phyloP scores from a whole-genome alignment of 2,113 vertebrate species.

The Melanerpes formicivorus region DNA sequence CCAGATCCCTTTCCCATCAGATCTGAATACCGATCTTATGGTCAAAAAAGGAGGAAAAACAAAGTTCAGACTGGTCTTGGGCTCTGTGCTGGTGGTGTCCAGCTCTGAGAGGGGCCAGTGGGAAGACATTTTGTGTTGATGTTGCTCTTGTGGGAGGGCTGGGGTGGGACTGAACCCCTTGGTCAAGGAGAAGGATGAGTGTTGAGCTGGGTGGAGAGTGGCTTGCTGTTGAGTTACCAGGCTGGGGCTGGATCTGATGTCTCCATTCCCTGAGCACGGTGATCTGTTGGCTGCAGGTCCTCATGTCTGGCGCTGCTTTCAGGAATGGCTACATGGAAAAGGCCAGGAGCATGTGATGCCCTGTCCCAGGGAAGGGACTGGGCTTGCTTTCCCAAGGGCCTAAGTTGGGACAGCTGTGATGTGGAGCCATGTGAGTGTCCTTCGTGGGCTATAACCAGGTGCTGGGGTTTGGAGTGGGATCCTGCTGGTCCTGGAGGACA shows the following conservation, averaged over 20 bases:
- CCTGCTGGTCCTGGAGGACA: fast-evolving
- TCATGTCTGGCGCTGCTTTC: background rate
- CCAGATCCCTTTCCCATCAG: conserved; percentile 75
- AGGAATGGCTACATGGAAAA: background rate
- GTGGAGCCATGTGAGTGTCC: background rate
- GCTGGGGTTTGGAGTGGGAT: too few species aligned
- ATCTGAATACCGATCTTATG: conserved; percentile 70
- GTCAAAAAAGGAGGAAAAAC: conserved; percentile 71
- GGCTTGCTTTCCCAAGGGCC: background rate
- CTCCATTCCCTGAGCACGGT: fast-evolving
- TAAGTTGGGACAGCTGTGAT: fast-evolving
- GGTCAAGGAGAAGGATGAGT: fast-evolving
- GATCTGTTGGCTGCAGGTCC: fast-evolving
- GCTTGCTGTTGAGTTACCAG: background rate
- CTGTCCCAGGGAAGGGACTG: fast-evolving
- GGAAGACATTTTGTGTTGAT: background rate
- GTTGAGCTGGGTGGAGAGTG: fast-evolving
- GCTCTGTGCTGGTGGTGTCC: background rate
- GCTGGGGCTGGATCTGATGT: background rate
- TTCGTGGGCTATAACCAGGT: fast-evolving
- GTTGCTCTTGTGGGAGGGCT: background rate
- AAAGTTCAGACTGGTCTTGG: conserved; percentile 11
- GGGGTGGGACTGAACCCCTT: too few species aligned
- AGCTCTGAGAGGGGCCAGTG: conserved; percentile 18
- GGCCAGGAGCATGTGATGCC: background rate